Base-by-base conservation (phyloP, 2,113 vertebrate species). In the Merops nubicus region DNA sequence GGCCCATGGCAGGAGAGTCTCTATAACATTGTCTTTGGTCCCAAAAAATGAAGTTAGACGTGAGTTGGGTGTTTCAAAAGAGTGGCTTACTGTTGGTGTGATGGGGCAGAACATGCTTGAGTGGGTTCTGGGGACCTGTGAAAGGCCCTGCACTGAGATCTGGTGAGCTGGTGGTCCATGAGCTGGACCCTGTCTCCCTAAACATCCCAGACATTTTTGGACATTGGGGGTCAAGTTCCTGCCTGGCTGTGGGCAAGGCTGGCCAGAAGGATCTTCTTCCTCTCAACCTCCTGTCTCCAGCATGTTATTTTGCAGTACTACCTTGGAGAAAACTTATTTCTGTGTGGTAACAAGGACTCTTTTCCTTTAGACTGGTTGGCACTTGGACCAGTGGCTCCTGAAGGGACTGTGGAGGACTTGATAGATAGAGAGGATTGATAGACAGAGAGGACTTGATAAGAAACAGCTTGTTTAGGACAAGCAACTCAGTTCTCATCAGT, bases 231-330 rank as follows among this genome's bases (percentile, higher is more conserved):
- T 25, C 20, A 11, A 36, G 43, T 12, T 65, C 51, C 34, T 53
- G 17, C 5, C 6, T 65, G 38, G 31, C 20, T 29, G 38, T 20
- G 33, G 36, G n/a, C n/a, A n/a, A n/a, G n/a, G n/a, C n/a, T n/a
- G n/a, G n/a, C n/a, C n/a, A n/a, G n/a, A n/a, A n/a, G n/a, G 36
- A 19, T 43, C 42, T 43, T 43, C 15, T 15, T 43, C 12, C 42
- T 15, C 42, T 43, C 15, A 43, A 12, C 15, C 42, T 43, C 12
- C 15, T 15, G 2, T 73, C 13, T 64, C 1, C 0, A 50, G 8
- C 3, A 2, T 0, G 3, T 69, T 43, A 21, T 31, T 42, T 20
- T 21, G 16, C 21, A 15, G 0, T 36, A 18, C 7, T 11, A 7
- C 19, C 2, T 12, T 3, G 50, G 67, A 53, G 20, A 53, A 36